These are phyloP conservation scores for Crenichthys baileyi DNA, from an alignment of 2,797 vertebrate species.

Conservation along the genomic window DNA sequence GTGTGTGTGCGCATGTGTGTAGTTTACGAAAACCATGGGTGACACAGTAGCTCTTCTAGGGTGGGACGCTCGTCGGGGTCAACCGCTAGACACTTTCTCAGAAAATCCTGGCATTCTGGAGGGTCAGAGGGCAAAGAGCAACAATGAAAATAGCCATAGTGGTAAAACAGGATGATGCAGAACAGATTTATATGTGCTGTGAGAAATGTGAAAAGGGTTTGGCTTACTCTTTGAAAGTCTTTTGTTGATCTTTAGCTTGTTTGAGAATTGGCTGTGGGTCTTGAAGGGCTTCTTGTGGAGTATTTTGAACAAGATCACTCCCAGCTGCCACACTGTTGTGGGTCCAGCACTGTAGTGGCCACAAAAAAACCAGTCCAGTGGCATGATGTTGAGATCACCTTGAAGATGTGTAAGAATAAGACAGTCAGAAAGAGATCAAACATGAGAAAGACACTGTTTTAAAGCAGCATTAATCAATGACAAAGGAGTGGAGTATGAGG, in stretches of 20 bases:
- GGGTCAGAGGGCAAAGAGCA: neutral
- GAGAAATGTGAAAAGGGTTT: neutral
- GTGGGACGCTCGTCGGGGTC: neutral
- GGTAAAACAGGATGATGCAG: neutral
- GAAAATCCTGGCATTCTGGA: neutral
- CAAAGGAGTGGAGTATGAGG: neutral
- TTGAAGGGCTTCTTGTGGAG: slow-evolving; percentile 11
- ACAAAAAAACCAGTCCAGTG: slow-evolving; percentile 7
- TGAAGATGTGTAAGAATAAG: neutral
- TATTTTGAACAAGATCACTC: slow-evolving; percentile 7
- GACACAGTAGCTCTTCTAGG: neutral
- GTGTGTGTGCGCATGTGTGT: no score
- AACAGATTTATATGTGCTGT: neutral
- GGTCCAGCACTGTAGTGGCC: neutral
- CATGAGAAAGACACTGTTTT: neutral
- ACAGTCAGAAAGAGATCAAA: neutral
- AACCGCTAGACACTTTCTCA: neutral
- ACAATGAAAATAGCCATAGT: neutral
- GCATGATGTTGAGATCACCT: neutral
- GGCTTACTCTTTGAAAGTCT: neutral
- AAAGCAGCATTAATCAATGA: neutral
- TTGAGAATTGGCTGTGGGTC: neutral
- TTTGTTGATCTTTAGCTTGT: neutral
- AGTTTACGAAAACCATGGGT: neutral
- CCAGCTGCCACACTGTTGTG: slow-evolving; percentile 38